phyloP scores from a whole-genome alignment of 2,113 vertebrate species.

The Lophochroa leadbeateri region DNA sequence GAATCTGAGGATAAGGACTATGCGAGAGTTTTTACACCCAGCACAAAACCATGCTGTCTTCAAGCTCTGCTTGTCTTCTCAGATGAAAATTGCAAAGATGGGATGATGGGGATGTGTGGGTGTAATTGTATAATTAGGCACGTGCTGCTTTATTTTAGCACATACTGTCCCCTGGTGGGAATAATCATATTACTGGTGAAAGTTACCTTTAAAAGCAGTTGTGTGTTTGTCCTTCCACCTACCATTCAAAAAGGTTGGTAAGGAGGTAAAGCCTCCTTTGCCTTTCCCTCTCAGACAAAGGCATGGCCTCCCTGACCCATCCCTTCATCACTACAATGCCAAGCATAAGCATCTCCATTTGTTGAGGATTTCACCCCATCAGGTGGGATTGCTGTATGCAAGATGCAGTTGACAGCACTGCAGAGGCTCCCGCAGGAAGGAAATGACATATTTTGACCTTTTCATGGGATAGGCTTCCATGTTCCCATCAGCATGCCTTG shows the following conservation, averaged over 20 bases:
- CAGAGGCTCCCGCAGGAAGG: neutral
- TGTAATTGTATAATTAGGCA: constrained; percentile 38
- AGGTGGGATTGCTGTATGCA: neutral
- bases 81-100: neutral
- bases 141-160: constrained; percentile 46
- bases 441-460: neutral
- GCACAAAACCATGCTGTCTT: neutral
- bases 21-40: neutral
- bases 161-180: constrained; percentile 59
- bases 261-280: neutral
- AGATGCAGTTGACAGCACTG: neutral
- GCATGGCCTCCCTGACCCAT: too few relatives aligned
- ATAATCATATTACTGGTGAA: constrained; percentile 2
- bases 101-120: neutral
- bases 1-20: neutral
- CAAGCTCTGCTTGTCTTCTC: neutral
- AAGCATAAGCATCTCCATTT: neutral
- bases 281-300: neutral
- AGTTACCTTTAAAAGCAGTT: neutral
- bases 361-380: neutral
- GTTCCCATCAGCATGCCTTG: neutral
- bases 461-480: neutral
- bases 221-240: neutral
- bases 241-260: neutral
- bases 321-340: neutral